phyloP scores from a whole-genome alignment of 2,113 vertebrate genomes.

The Dasyornis broadbenti region DNA sequence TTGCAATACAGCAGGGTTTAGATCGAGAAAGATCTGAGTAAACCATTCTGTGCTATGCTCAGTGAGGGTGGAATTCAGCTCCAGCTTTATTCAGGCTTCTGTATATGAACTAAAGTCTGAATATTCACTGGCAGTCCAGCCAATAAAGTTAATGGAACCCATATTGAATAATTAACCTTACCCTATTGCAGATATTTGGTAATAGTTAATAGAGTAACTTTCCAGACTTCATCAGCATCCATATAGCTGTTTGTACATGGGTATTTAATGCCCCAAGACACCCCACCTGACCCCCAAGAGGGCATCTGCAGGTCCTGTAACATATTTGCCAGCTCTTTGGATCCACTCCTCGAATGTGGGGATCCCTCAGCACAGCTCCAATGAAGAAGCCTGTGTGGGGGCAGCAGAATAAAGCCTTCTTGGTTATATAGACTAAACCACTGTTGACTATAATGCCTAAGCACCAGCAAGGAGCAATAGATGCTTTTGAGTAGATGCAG shows the following conservation, averaged over 20 bases:
- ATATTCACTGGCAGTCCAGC: not conserved
- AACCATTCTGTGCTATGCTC: not conserved
- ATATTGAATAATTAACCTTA: not conserved
- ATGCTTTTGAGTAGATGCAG: not conserved
- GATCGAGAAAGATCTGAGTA: not conserved
- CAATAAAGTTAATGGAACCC: not conserved
- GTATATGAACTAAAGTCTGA: not conserved
- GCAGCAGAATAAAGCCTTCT: not conserved
- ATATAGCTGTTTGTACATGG: not conserved
- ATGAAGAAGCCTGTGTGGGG: not conserved
- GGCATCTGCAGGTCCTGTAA: not conserved
- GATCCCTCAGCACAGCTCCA: not conserved
- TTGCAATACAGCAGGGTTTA: not conserved
- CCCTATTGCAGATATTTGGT: not conserved
- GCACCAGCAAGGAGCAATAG: not conserved
- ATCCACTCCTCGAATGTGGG: not conserved
- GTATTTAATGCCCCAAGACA: not conserved
- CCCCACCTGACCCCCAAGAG: not conserved
- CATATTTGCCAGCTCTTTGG: not conserved
- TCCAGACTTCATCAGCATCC: not conserved
- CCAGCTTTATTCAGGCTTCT: not conserved
- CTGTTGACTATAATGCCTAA: not conserved
- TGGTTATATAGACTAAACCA: not conserved
- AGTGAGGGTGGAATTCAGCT: not conserved
- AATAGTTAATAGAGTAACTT: not conserved